Evolutionary conservation across 2,888 invertebrate species (phyloP).

Genomic region (Tetranychus piercei): DNA sequence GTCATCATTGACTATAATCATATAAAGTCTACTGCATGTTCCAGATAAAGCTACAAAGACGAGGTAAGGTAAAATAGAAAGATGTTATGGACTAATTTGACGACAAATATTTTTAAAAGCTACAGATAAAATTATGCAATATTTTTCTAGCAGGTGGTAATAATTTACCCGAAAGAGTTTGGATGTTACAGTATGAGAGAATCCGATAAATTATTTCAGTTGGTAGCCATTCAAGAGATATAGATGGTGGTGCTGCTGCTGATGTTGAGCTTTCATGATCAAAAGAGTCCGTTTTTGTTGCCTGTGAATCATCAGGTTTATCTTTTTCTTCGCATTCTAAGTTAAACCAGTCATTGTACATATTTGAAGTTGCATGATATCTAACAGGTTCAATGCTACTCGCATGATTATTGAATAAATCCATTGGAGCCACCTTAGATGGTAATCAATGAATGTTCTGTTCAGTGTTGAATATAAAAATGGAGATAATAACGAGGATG

Average conservation of each 20-base stretch:
- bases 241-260: constrained; percentile 1
- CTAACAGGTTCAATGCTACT: neutral
- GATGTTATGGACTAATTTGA: neutral
- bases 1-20: neutral
- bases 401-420: neutral
- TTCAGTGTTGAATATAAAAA: neutral
- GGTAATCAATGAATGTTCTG: neutral
- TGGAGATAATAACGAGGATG: neutral
- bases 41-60: neutral
- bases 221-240: neutral
- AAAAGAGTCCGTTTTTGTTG: neutral
- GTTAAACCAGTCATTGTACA: neutral
- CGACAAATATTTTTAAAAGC: neutral
- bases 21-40: neutral
- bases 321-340: neutral
- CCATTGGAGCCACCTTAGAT: neutral
- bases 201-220: neutral
- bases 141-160: neutral
- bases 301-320: neutral
- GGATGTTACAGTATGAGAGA: neutral
- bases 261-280: neutral
- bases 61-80: neutral
- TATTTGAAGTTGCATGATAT: neutral
- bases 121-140: neutral
- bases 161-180: neutral